Evolutionary conservation across 1,140 invertebrate species (phyloP), one percentile per base, ranked within the genome.

Genomic region (Drosophila athabasca): DNA sequence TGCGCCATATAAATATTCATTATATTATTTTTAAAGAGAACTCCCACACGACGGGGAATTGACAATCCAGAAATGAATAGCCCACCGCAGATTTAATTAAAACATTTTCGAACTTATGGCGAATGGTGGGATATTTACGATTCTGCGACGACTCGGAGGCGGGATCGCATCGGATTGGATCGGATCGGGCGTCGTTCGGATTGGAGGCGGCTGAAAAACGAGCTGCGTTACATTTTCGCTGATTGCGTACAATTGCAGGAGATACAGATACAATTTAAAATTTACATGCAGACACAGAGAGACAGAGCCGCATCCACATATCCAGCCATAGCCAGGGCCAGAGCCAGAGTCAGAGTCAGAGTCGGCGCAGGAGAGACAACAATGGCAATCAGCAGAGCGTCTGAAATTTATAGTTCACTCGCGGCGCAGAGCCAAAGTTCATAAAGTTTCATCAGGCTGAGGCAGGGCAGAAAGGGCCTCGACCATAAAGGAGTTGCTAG

Each of bases 161-260:
- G 24, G 62, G 64, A 59, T 69, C 58, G 55, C 52, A 22, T 55
- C 41, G 59, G 57, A 62, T 66, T 11, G 29, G 15, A 2, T 39
- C 29, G 22, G 19, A 9, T 35, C 29, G 9, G 51, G 50, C 35
- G 13, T 13, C 19, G 24, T 15, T 45, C 44, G 35, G 43, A 52
- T 62, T 64, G 59, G 54, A 60, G 55, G 29, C 62, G 75, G 51
- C 52, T 88, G 58, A 89, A 64, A 65, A 83, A 89, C 76, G 84
- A 83, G 79, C 79, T 83, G 79, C 65, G 71, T 79, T 83, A 88
- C 79, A 83, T 73, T 87, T 87, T 88, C 65, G 71, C 76, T 87
- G 83, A 87, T 88, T 87, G 83, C 83, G 62, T 54, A 79, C 82
- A 88, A 89, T 87, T 87, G 83, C 62, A 79, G 68, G 66, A 83